Base-by-base conservation (phyloP, 2,888 invertebrate species). In the Dryocosmus kuriphilus region DNA sequence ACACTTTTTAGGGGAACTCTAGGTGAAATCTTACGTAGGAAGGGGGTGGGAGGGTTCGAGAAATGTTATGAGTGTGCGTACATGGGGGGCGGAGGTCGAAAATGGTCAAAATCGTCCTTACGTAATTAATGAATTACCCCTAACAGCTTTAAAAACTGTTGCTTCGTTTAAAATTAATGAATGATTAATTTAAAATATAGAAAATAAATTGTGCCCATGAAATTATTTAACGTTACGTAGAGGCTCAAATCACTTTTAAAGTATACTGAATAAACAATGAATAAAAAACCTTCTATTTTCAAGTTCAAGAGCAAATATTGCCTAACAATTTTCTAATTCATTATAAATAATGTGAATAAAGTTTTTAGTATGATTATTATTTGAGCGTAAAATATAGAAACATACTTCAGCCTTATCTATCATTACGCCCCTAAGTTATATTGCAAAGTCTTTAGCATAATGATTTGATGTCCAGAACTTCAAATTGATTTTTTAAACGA, bases 381-480 rank as follows among this genome's bases (percentile, higher is more conserved):
- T 7, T 19, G 16, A 46, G 5, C n/a, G 32, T 22, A 19, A 63
- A 35, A 22, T 35, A 63, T 22, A 35, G 35, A n/a, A n/a, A 63
- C 9, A 22, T 5, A 35, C 9, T 35, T 63, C 8, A 35, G 8
- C 35, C 19, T 63, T 63, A 51, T 30, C n/a, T 19, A n/a, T 71
- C n/a, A 51, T 71, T 30, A 51, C 51, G 51, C n/a, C 51, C 7
- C 7, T 51, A 51, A 51, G 51, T 51, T 2, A 14, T 51, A 8
- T n/a, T 7, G 8, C 7, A 51, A 51, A 51, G 51, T 51, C 51
- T n/a, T 51, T 51, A n/a, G 51, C 8, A 51, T 71, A 71, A 71
- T 46, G 71, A 46, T 41, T 30, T n/a, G 30, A 27, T n/a, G 19
- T 7, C 3, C 9, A 71, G 71, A 51, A 51, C 71, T 71, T 51